phyloP scores from a whole-genome alignment of 2,888 invertebrate species.

The Cheilosia variabilis region DNA sequence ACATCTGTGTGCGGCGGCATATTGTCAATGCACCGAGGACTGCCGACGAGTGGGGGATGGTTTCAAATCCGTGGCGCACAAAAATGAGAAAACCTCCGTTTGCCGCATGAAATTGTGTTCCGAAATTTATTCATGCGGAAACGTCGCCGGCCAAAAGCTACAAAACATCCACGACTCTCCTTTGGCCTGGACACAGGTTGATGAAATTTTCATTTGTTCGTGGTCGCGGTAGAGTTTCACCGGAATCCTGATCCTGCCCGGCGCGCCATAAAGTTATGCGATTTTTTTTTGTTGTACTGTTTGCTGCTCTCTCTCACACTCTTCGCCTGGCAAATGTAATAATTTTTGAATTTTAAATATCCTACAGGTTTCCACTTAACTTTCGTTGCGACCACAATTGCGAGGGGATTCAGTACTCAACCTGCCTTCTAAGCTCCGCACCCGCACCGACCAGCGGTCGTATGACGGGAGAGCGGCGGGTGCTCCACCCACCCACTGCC shows the following conservation, averaged over 20 bases:
- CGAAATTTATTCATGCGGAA: conserved; percentile 72
- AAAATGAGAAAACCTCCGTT: conserved; percentile 47
- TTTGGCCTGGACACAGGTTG: conserved; percentile 58
- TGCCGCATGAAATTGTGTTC: conserved; percentile 47
- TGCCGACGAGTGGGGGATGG: neutral
- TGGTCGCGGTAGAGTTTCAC: conserved; percentile 62
- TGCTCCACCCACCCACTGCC: neutral
- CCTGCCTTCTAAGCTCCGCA: conserved; percentile 49
- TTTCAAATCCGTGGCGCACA: conserved; percentile 53
- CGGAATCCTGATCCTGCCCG: conserved; percentile 3
- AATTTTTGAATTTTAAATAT: conserved; percentile 78
- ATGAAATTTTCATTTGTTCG: conserved; percentile 73
- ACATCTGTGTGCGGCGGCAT: conserved; percentile 52
- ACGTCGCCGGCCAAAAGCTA: conserved; percentile 61
- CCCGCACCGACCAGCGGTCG: conserved; percentile 64
- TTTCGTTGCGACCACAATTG: conserved; percentile 71
- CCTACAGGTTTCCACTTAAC: conserved; percentile 77
- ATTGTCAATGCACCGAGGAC: conserved; percentile 15
- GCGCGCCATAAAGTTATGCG: conserved; percentile 39
- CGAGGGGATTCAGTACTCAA: conserved; percentile 33
- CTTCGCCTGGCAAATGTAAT: conserved; percentile 74
- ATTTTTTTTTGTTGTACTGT: conserved; percentile 17
- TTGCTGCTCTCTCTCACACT: neutral
- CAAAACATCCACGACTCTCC: conserved; percentile 51
- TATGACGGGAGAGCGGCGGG: neutral